Base-by-base conservation (phyloP, 2,113 vertebrate species). In the Rissa tridactyla region DNA sequence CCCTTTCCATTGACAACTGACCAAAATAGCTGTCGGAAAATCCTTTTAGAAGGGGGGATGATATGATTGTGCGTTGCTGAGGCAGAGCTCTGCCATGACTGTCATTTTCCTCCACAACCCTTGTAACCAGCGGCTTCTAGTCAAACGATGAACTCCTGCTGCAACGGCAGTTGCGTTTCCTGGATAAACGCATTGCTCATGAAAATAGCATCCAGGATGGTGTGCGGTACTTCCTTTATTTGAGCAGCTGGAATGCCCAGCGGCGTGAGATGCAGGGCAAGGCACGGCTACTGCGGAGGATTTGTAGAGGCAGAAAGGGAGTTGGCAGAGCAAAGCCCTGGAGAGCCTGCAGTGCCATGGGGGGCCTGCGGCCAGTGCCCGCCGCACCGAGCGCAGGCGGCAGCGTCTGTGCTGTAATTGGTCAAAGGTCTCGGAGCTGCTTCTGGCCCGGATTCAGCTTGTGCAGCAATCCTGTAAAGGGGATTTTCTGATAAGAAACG, bases 211-310 rank as follows among this genome's bases (percentile, higher is more conserved):
- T 12, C 42, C 29, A 36, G 54, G 51, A 10, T 5, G 21, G 36
- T 0, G 22, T 27, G 32, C 20, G 20, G 18, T 30, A 16, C 32
- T 47, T 71, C 17, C 30, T 83, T 65, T 15, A 10, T 5, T 20
- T 5, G 3, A 44, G 57, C 51, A 25, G 49, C 38, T 30, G 61
- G 19, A 40, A 19, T 0, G 5, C 66, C 29, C 40, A 17, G 54
- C n/a, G 25, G 34, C 1, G 11, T 0, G 1, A 60, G 65, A 12
- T 4, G 25, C 51, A 29, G 52, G 51, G 58, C 40, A 19, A 32
- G 44, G 62, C 58, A 7, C 3, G 7, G 66, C 55, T 51, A 3
- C 20, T 61, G 76, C 11, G 1, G 60, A 10, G 23, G 23, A 5
- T 23, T 19, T 36, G 62, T 15, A 44, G 72, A 78, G 38, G n/a